Evolutionary conservation across 2,888 invertebrate genomes (phyloP).

Genomic region (Altica lythri): DNA sequence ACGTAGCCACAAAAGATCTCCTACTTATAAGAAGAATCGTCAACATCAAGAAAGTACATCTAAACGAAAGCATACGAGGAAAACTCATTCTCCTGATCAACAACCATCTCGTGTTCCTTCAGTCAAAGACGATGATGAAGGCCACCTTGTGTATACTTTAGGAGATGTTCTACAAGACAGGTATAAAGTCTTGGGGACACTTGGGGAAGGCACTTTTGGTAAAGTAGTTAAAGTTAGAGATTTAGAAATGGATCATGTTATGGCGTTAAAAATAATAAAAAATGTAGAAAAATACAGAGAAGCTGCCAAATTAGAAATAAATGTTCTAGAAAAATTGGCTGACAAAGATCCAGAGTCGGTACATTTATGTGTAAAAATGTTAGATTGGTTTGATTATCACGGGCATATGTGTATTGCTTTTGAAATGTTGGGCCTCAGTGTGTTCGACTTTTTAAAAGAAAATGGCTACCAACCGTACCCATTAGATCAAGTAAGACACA

Average conservation of each 20-base stretch:
- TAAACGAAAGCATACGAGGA: conserved; percentile 16
- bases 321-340: conserved; percentile 94
- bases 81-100: conserved; percentile 1
- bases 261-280: conserved; percentile 99
- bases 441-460: conserved; percentile 98
- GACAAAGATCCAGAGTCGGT: conserved; percentile 92
- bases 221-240: conserved; percentile 99
- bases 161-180: conserved; percentile 99
- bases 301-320: conserved; percentile 98
- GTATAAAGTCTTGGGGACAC: conserved; percentile 98
- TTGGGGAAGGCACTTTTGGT: conserved; percentile 99
- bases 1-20: conserved; percentile 82
- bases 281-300: conserved; percentile 99
- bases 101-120: conserved; percentile 88
- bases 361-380: conserved; percentile 94
- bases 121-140: conserved; percentile 99
- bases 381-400: conserved; percentile 97
- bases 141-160: conserved; percentile 98
- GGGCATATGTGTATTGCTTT: conserved; percentile 98
- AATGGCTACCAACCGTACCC: conserved; percentile 99
- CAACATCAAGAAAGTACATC: conserved; percentile 11
- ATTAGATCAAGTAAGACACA: conserved; percentile 96
- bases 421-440: conserved; percentile 96
- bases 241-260: conserved; percentile 88
- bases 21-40: conserved; percentile 76